Evolutionary conservation across 2,888 invertebrate species (phyloP).

Genomic region (Autographa gamma): DNA sequence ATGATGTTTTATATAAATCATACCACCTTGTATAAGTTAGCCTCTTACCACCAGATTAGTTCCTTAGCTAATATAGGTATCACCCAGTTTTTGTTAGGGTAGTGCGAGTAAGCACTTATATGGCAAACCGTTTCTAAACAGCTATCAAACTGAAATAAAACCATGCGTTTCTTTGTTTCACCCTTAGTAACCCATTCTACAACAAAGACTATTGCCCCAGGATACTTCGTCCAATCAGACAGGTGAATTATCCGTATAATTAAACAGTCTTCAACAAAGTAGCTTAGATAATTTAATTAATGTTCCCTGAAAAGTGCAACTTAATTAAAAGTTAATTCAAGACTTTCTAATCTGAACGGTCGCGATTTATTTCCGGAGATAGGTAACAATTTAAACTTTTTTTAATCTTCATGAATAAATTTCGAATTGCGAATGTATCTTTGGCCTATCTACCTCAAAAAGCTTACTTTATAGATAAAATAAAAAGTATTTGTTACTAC

Average conservation of each 20-base stretch:
- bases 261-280: slow-evolving; percentile 41
- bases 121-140: not conserved
- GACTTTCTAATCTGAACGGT: slow-evolving; percentile 53
- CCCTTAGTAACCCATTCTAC: slow-evolving; percentile 6
- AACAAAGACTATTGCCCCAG: slow-evolving; percentile 23
- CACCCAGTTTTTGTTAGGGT: not conserved
- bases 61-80: not conserved
- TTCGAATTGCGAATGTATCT: not conserved
- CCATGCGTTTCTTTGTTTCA: not conserved
- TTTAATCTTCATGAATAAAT: slow-evolving; percentile 24
- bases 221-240: slow-evolving; percentile 35
- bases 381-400: slow-evolving; percentile 26
- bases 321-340: slow-evolving; percentile 60
- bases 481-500: too few species aligned
- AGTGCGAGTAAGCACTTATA: not conserved
- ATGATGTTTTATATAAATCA: too few species aligned
- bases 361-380: slow-evolving; percentile 51
- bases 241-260: slow-evolving; percentile 56
- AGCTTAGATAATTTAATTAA: slow-evolving; percentile 57
- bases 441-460: not conserved
- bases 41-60: not conserved
- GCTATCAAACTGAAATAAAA: not conserved
- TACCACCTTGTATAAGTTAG: too few species aligned
- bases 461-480: too few species aligned
- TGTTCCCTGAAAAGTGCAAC: slow-evolving; percentile 43